Base-by-base conservation (phyloP, 2,797 vertebrate species). In the Paratrypauchen microcephalus region DNA sequence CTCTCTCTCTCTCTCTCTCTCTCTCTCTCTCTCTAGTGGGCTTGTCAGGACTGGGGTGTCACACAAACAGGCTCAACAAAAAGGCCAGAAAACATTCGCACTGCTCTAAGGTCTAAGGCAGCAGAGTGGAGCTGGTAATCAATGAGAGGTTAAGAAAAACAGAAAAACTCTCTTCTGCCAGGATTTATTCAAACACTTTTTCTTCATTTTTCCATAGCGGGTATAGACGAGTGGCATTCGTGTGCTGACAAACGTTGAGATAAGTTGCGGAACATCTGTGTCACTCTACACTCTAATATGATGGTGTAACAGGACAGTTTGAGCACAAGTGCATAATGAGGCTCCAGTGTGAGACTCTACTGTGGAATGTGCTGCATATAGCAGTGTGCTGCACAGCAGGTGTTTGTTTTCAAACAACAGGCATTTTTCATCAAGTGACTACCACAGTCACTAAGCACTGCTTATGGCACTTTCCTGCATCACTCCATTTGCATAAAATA, bases 141-240 rank as follows among this genome's bases (percentile, higher is more conserved):
- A 80, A 89, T 91, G 65, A 78, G 70, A 89, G 79, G 76, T 89
- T 89, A 87, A 86, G 83, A 68, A 85, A 80, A 87, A 74, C 78
- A 76, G 66, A n/a, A 85, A 86, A 77, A 70, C 71, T 54, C 61
- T 52, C 65, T 72, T 81, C 68, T 82, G 73, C 77, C 75, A 73
- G 61, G 68, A 62, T 71, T 71, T 74, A 63, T 64, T 36, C 81
- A 75, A 70, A 71, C 66, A 73, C 41, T 16, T n/a, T 24, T 23
- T 36, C 69, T 70, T 39, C 21, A 26, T 70, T 16, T 55, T 23
- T 60, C 28, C 7, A 18, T 32, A 6, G 11, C 12, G 5, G 48
- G 39, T 48, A 45, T 48, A 45, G 2, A 52, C 54, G 30, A 32
- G 65, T 73, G 63, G 36, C 75, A 76, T 72, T 4, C 6, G 18